Evolutionary conservation across 2,888 invertebrate genomes (phyloP), one percentile per base, ranked within the genome.

Genomic region (Bhutanitis thaidina): DNA sequence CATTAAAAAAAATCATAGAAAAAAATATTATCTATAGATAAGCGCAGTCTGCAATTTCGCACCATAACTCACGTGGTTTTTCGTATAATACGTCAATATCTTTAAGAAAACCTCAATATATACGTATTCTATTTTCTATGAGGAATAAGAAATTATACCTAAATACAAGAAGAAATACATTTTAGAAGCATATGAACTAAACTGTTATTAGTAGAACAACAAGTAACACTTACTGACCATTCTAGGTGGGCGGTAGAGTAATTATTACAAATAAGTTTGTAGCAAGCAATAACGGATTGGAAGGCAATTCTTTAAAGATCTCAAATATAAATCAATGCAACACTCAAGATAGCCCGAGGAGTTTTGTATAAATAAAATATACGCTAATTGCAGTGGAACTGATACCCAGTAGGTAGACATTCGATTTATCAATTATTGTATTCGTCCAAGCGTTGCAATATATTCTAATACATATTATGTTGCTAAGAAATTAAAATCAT

Each of bases 191-290:
- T 13, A 40, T 29, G 9, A 27, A 40, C 13, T 14, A 13, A 12
- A 7, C 7, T 13, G 15, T 47, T 51, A 43, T 45, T 53, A 36
- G 44, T 53, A 54, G 52, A 49, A 47, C 49, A 39, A 27, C 32
- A 40, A 41, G 38, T 43, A 47, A 43, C 32, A 43, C 32, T 29
- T 51, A 51, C 41, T 48, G 51, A 53, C 51, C 51, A 49, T 53
- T 53, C 48, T 45, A 53, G 39, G 44, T 52, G 49, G 50, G 48
- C 32, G 32, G 35, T 38, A 38, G 25, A 71, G 77, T 77, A 77
- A 82, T 78, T 80, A 80, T 76, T 60, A 65, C 70, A 72, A 79
- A 82, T 81, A 73, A 73, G 72, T 77, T 74, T 67, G 73, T 75
- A 69, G 67, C 63, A 51, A 59, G 68, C 70, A 60, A 65, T 71